These are phyloP conservation scores for Prunella strophiata DNA, from an alignment of 2,797 vertebrate species.

Conservation along the genomic window DNA sequence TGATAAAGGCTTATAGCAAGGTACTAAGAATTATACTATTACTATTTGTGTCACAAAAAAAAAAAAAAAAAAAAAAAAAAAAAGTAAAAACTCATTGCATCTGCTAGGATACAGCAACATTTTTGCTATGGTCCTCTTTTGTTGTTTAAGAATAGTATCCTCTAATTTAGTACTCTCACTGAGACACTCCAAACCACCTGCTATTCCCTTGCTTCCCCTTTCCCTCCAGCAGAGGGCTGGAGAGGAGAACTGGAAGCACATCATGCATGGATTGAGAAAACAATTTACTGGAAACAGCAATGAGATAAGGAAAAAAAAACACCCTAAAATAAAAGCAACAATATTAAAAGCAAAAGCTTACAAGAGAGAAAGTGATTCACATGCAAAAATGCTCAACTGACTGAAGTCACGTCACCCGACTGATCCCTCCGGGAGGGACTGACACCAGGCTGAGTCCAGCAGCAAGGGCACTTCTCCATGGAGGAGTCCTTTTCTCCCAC, in stretches of 20 bases:
- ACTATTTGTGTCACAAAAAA: background rate
- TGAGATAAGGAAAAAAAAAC: background rate
- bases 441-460: fast-evolving
- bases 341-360: background rate
- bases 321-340: background rate
- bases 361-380: background rate
- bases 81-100: background rate
- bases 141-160: background rate
- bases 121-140: background rate
- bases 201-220: background rate
- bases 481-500: background rate
- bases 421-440: background rate
- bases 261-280: background rate
- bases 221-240: background rate
- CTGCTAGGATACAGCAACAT: background rate
- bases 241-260: background rate
- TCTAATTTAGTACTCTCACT: background rate
- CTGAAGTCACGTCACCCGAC: fast-evolving
- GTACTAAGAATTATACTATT: background rate
- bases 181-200: background rate
- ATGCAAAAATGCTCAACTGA: background rate
- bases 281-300: background rate
- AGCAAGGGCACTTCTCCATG: background rate
- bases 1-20: slow-evolving; percentile 42
- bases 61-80: background rate